Base-by-base conservation (phyloP, 2,113 vertebrate species). In the Mobula hypostoma region DNA sequence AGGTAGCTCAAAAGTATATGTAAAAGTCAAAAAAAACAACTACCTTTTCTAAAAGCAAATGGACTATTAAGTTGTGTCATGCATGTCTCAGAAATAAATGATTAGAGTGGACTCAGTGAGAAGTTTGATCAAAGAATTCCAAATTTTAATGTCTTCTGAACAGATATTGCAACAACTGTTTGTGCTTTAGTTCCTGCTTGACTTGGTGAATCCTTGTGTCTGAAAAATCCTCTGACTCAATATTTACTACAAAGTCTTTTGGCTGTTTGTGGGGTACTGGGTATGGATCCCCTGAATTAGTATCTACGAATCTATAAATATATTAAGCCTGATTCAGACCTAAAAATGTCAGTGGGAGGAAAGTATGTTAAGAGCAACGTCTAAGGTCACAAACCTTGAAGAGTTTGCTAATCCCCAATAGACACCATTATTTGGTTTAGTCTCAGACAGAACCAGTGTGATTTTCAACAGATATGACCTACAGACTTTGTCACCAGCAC, bases 281-380 rank as follows among this genome's bases (percentile, higher is more conserved):
- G n/a, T 58, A 14, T 17, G 29, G 24, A 15, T 88, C 85, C 0
- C 12, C 17, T 1, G 32, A 90, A 36, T 87, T 63, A 4, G 61
- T 7, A 5, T n/a, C 29, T 11, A 12, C 74, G 40, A 8, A 19
- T 48, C 7, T n/a, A 32, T 66, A 68, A 17, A 19, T 15, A 19
- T 5, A 29, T 1, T 3, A 24, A 70, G 0, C 63, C 11, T n/a
- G 63, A 66, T 66, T 90, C n/a, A 6, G 29, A n/a, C 87, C 61
- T 32, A 29, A 90, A 24, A n/a, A 63, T 17, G 58, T 27, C 58
- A 7, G 27, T 40, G 68, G 27, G 12, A 6, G 9, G 72, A 56
- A 56, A 32, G 21, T 93, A 93, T 93, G 56, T 93, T 93, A 93
- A 93, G 40, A 93, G 91, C 91, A 92, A 48, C 66, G 27, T 66